Conservation (phyloP, 2,113 vertebrate genomes). For the Syrrhaptes paradoxus region DNA sequence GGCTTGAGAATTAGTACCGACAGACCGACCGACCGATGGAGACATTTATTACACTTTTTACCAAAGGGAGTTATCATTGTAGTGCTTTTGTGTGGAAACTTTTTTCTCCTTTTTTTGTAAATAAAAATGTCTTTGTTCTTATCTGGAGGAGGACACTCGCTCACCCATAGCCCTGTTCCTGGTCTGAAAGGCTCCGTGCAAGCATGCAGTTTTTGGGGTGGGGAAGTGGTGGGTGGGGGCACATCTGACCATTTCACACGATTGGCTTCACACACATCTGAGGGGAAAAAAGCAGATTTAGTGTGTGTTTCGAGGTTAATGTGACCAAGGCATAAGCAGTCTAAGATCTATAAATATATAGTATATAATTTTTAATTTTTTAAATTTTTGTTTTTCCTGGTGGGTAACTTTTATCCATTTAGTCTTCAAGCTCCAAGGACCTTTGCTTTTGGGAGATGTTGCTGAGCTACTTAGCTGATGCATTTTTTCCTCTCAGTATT, state of each 20-base stretch:
- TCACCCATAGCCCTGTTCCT: conserved; percentile 61
- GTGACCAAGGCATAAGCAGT: neutral
- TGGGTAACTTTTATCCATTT: conserved; percentile 26
- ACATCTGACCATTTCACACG: neutral
- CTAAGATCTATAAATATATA: conserved; percentile 36
- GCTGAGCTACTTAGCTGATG: conserved; percentile 15
- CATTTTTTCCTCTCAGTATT: conserved; percentile 21
- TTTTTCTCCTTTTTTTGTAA: conserved; percentile 69
- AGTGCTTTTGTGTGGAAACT: conserved; percentile 83
- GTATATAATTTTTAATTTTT: neutral
- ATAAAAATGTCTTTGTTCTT: conserved; percentile 82
- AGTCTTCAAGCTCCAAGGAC: conserved; percentile 59
- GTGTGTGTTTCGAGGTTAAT: neutral
- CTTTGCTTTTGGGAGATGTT: conserved; percentile 45
- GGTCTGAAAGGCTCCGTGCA: conserved; percentile 46
- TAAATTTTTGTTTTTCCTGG: neutral
- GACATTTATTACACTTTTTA: conserved; percentile 83
- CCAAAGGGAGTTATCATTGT: conserved; percentile 83
- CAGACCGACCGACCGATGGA: conserved; percentile 58
- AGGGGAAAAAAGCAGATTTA: conserved; percentile 3
- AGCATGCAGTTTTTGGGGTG: neutral
- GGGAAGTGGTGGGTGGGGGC: neutral
- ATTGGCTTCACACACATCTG: neutral
- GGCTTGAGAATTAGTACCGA: conserved; percentile 78
- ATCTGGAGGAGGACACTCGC: conserved; percentile 67